Conservation (phyloP, 2,888 invertebrate genomes). For the Drosophila neotestacea region DNA sequence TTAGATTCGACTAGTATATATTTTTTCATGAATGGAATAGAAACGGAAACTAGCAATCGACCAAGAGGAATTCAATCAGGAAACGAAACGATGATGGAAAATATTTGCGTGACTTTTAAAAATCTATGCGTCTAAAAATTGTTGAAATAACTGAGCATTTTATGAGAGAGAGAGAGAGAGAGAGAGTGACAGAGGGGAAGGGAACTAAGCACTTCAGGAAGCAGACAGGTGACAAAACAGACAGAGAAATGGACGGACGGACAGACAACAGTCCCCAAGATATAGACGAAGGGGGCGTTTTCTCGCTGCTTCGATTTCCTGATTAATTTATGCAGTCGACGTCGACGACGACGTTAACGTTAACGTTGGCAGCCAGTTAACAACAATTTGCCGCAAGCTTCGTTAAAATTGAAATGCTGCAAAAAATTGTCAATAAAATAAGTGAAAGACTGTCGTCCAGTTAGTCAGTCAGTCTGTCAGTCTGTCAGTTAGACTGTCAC, state of each 20-base stretch:
- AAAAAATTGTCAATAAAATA: conserved; percentile 79
- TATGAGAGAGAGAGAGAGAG: neutral
- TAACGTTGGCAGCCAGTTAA: conserved; percentile 64
- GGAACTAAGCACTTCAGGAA: conserved; percentile 40
- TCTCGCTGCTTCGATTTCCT: conserved; percentile 73
- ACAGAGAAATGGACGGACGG: neutral
- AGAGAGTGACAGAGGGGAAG: neutral
- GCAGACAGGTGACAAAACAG: conserved; percentile 52
- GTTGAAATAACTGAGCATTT: conserved; percentile 38
- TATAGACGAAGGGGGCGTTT: conserved; percentile 13
- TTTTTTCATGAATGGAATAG: neutral
- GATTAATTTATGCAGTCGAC: conserved; percentile 78
- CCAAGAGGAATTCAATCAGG: conserved; percentile 71
- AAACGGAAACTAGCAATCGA: conserved; percentile 58
- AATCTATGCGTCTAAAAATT: conserved; percentile 60
- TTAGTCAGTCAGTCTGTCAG: conserved; percentile 24
- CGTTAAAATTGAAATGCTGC: conserved; percentile 73
- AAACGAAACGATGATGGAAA: conserved; percentile 75
- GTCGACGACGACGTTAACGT: conserved; percentile 10
- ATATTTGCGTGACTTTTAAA: conserved; percentile 63
- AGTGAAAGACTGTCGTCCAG: conserved; percentile 49
- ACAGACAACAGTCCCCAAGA: conserved; percentile 10
- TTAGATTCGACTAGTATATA: conserved; percentile 14
- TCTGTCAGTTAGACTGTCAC: conserved; percentile 13
- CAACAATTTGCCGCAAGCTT: conserved; percentile 80